Conservation (phyloP, 2,888 invertebrate genomes). For the Tinea semifulvella region DNA sequence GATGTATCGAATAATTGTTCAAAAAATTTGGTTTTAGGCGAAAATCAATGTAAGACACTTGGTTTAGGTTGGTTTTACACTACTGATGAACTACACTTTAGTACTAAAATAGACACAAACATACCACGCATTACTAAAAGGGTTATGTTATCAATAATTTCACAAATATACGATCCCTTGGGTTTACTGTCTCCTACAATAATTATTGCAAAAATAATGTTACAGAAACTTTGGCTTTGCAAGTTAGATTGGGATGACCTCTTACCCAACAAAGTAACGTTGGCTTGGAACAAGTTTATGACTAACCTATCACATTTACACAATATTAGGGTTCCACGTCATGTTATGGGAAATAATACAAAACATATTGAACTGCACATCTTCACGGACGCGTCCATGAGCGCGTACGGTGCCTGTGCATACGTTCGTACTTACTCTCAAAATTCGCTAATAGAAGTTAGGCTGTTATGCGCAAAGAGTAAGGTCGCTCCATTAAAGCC, state of each 20-base stretch:
- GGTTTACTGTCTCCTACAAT: constrained; percentile 21
- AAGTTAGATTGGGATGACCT: constrained; percentile 24
- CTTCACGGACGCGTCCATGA: constrained; percentile 22
- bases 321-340: constrained; percentile 17
- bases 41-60: constrained; percentile 19
- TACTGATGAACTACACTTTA: constrained; percentile 21
- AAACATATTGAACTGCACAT: constrained; percentile 19
- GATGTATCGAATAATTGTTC: background rate
- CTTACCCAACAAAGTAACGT: constrained; percentile 18
- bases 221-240: constrained; percentile 23
- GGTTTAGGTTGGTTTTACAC: constrained; percentile 19
- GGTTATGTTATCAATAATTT: constrained; percentile 20
- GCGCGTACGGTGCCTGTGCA: constrained; percentile 22
- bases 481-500: constrained; percentile 23
- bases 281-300: constrained; percentile 17
- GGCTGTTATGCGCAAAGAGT: constrained; percentile 23
- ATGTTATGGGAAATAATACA: constrained; percentile 14
- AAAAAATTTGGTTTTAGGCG: constrained; percentile 18
- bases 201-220: constrained; percentile 22
- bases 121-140: constrained; percentile 21
- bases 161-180: constrained; percentile 24
- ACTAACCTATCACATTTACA: constrained; percentile 14
- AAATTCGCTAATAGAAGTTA: constrained; percentile 15
- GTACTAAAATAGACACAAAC: constrained; percentile 16
- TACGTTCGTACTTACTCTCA: constrained; percentile 19